Conservation (phyloP, 23 tunicate species). For the Styela clava region DNA sequence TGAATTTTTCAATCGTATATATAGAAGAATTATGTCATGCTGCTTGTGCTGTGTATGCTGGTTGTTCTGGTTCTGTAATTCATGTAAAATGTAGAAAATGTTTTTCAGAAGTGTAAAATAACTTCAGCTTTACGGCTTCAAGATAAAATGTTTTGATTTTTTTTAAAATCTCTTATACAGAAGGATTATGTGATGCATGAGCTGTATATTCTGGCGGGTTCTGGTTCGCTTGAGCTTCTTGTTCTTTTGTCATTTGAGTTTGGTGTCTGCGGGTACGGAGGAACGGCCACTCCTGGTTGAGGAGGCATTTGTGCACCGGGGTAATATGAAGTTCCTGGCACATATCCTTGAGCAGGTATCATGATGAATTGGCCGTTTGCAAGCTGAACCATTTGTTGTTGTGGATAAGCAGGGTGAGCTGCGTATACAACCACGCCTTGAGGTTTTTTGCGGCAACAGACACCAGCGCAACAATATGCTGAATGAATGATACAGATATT, state of each 20-base stretch:
- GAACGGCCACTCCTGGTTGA: not conserved
- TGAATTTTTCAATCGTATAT: no score
- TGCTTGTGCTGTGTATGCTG: no score
- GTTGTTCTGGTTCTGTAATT: no score
- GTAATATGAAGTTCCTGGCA: not conserved
- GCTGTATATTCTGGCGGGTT: not conserved
- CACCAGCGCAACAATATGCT: not conserved
- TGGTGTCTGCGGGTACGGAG: not conserved
- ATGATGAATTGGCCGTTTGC: constrained; percentile 6
- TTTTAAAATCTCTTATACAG: no score
- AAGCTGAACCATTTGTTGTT: constrained; percentile 7
- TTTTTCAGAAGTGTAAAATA: no score
- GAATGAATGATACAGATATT: not conserved
- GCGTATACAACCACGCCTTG: not conserved
- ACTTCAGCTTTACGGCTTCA: no score
- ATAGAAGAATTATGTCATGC: no score
- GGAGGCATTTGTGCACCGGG: not conserved
- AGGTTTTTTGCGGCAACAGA: not conserved
- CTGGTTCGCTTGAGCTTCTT: not conserved
- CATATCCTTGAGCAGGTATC: not conserved
- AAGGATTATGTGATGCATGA: not conserved
- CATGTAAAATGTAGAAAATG: no score
- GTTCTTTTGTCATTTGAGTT: constrained; percentile 1
- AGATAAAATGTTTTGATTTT: no score
- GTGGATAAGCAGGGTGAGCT: not conserved